Base-by-base conservation (phyloP, 2,888 invertebrate species). In the Andrena chrysosceles region DNA sequence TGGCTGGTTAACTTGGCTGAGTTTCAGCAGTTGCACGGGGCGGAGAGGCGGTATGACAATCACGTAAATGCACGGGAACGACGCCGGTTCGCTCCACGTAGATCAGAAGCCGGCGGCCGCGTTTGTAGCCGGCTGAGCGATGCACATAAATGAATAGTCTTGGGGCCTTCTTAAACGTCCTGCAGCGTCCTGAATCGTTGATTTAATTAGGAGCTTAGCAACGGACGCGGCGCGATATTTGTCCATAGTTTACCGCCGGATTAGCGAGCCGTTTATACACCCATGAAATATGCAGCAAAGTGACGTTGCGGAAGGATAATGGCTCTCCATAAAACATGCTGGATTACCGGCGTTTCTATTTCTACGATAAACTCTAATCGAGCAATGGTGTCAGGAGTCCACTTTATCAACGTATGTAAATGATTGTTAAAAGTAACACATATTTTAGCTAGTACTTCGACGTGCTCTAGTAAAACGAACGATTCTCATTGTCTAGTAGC, bases 1-100 rank as follows among this genome's bases (percentile, higher is more conserved):
- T 16, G 31, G 52, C 52, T 66, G 48, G 74, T 49, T 62, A 35
- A 70, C 69, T 54, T 49, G 78, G 48, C 59, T 68, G 64, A 6
- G 67, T 77, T 81, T 67, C 73, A 69, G 48, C 29, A 5, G 31
- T 7, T 16, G n/a, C 52, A 66, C 29, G 77, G 67, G 63, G 63
- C 48, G 42, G 59, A 73, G 76, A 60, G 67, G 66, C 67, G 79
- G 87, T 85, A 87, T 84, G 84, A 87, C 87, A 85, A 85, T 85
- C 87, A 87, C 87, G 87, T 87, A 85, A 85, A 87, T 59, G 84
- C 84, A 56, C 64, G 67, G 77, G 73, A 79, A 70, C 77, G 81
- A 68, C 68, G 85, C 60, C 81, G 77, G 26, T 70, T 42, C 77
- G 74, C 77, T 74, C 73, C 64, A 52, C 63, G 56, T 73, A 81